phyloP scores from a whole-genome alignment of 2,797 vertebrate genomes.

The Hydrocynus forskahlii region DNA sequence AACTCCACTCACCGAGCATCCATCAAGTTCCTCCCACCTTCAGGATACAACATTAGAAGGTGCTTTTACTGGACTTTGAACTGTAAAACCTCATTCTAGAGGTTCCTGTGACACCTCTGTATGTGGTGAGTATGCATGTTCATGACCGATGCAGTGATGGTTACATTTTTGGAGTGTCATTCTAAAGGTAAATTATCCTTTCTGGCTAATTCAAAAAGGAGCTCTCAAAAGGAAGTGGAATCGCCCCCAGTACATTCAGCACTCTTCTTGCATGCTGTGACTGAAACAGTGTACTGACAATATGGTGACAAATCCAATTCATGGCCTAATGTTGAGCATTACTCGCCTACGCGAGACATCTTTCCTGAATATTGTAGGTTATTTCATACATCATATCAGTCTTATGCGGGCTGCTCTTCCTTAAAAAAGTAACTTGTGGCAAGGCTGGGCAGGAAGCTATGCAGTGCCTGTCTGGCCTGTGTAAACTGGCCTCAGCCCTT shows the following conservation, averaged over 20 bases:
- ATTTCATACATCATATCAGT: neutral
- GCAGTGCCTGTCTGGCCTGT: slow-evolving; percentile 16
- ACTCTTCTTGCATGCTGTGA: too few relatives aligned
- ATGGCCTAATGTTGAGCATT: neutral
- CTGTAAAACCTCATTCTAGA: too few relatives aligned
- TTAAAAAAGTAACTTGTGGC: slow-evolving; percentile 16
- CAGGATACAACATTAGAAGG: too few relatives aligned
- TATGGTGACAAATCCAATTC: neutral
- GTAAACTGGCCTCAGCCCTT: slow-evolving; percentile 20
- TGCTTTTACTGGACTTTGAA: too few relatives aligned
- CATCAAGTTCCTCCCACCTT: too few relatives aligned
- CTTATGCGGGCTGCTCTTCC: neutral
- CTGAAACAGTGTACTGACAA: neutral
- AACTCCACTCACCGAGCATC: too few relatives aligned
- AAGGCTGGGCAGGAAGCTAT: slow-evolving; percentile 16
- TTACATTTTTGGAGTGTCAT: too few relatives aligned
- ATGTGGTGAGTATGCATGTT: too few relatives aligned
- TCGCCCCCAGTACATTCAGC: neutral
- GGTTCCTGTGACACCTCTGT: too few relatives aligned
- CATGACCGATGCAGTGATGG: too few relatives aligned
- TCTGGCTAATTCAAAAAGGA: neutral
- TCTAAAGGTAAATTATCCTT: neutral
- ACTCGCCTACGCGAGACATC: neutral
- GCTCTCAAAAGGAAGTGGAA: neutral
- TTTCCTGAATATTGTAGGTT: neutral